Conservation (phyloP, 2,113 vertebrate species). For the Burhinus bistriatus region DNA sequence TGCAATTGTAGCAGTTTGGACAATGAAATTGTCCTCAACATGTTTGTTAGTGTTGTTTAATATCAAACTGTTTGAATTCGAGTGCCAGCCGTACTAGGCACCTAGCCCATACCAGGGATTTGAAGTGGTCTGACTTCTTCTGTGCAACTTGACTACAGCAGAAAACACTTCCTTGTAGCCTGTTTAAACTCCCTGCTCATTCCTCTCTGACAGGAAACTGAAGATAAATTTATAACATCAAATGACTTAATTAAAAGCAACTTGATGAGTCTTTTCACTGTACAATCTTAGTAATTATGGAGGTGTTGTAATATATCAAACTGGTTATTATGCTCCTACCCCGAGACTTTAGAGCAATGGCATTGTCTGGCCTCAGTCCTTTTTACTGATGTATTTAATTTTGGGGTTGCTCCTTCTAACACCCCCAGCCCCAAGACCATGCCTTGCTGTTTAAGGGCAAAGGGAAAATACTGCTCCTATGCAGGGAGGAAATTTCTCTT, state of each 20-base stretch:
- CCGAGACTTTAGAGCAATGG: not conserved
- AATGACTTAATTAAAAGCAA: not conserved
- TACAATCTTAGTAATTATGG: not conserved
- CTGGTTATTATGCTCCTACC: not conserved
- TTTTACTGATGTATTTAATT: not conserved
- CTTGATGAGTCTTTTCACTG: not conserved
- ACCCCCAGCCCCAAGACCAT: fast-evolving
- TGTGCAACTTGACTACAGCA: not conserved
- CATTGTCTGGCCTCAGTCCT: not conserved
- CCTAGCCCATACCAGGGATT: not conserved
- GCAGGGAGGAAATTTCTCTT: not conserved
- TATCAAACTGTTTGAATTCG: not conserved
- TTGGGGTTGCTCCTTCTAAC: not conserved
- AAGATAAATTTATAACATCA: not conserved
- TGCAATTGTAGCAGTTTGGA: not conserved
- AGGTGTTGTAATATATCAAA: not conserved
- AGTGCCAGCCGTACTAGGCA: not conserved
- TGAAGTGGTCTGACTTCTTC: not conserved
- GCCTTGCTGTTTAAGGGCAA: not conserved
- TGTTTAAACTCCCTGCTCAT: not conserved
- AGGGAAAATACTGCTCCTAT: not conserved
- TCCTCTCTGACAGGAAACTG: not conserved
- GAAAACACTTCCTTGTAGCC: not conserved
- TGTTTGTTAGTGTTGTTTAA: not conserved
- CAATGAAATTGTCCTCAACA: not conserved